Evolutionary conservation across 2,797 vertebrate species (phyloP).

Genomic region (Erithacus rubecula): DNA sequence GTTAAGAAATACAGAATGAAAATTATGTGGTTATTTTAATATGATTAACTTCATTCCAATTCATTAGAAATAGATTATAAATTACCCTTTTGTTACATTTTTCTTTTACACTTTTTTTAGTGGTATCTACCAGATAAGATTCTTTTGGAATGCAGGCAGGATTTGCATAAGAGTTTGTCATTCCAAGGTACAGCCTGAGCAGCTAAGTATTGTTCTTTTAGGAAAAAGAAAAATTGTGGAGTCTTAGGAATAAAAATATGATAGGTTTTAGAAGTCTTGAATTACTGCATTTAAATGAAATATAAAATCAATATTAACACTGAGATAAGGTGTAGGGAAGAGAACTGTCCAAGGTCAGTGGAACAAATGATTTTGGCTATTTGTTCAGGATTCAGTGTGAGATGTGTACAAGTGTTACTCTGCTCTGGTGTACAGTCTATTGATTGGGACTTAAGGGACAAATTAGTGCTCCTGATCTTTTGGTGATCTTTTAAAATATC

Average conservation of each 20-base stretch:
- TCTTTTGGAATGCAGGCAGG: not conserved
- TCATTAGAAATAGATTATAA: not conserved
- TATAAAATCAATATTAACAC: not conserved
- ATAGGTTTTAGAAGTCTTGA: not conserved
- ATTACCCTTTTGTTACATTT: not conserved
- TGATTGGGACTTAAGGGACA: not conserved
- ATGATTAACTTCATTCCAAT: not conserved
- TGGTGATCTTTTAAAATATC: not conserved
- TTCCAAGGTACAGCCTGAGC: not conserved
- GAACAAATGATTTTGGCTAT: not conserved
- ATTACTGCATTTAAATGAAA: not conserved
- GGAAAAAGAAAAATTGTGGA: not conserved
- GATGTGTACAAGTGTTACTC: not conserved
- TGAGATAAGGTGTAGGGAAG: not conserved
- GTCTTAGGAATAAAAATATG: not conserved
- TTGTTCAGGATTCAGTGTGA: not conserved
- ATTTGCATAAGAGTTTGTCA: not conserved
- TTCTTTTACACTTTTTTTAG: not conserved
- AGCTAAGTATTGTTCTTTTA: not conserved
- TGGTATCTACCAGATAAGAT: not conserved
- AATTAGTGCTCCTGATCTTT: not conserved
- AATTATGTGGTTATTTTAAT: not conserved
- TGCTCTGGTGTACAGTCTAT: not conserved
- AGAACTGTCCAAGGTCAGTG: not conserved
- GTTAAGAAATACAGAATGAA: not conserved